These are phyloP conservation scores for Dryoscopus gambensis DNA, from an alignment of 2,113 vertebrate species.

Conservation along the genomic window DNA sequence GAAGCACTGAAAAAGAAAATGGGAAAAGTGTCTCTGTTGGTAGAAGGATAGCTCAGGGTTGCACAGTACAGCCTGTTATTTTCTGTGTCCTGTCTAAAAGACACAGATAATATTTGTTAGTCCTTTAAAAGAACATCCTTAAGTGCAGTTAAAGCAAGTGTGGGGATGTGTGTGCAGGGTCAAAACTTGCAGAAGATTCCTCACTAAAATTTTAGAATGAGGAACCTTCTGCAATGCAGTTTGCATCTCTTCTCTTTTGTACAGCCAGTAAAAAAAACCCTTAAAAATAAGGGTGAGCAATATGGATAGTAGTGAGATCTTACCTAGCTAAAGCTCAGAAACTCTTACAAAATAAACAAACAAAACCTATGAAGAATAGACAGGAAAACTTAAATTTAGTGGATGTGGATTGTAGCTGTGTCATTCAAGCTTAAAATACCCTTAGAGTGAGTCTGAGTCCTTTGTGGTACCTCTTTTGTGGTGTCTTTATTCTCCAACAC, in stretches of 20 bases:
- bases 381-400: not conserved
- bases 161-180: not conserved
- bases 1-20: not conserved
- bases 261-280: not conserved
- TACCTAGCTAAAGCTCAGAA: not conserved
- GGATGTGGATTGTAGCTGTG: not conserved
- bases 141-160: not conserved
- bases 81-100: not conserved
- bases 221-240: not conserved
- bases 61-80: not conserved
- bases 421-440: not conserved
- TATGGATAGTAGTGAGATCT: not conserved
- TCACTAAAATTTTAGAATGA: not conserved
- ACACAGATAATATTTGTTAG: not conserved
- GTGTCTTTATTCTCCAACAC: not conserved
- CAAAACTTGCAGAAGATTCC: not conserved
- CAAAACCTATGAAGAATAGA: not conserved
- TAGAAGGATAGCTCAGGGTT: not conserved
- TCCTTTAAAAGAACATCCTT: not conserved
- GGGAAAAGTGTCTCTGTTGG: not conserved
- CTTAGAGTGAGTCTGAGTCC: not conserved
- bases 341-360: not conserved
- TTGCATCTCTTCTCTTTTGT: not conserved
- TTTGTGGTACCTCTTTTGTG: not conserved
- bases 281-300: not conserved